Conservation (phyloP, 2,113 vertebrate species). For the Hippopotamus amphibius region DNA sequence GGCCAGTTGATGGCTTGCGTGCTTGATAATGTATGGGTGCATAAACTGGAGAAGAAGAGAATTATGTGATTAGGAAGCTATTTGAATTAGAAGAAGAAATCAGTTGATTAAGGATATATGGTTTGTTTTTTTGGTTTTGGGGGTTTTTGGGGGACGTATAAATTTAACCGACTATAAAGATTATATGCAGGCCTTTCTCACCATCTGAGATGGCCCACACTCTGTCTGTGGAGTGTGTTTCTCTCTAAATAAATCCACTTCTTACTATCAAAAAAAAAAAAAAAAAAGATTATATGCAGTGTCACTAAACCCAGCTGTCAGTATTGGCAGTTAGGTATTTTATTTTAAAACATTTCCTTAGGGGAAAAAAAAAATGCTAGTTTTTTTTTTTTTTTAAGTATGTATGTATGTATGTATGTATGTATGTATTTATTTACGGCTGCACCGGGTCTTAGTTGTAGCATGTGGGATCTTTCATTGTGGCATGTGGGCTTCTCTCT, state of each 20-base stretch:
- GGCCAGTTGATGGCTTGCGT: fast-evolving
- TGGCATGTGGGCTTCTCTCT: too few relatives aligned
- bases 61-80: neutral
- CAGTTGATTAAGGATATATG: neutral
- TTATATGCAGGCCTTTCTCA: neutral
- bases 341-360: slow-evolving; percentile 23
- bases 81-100: slow-evolving; percentile 41
- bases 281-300: neutral
- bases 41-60: neutral
- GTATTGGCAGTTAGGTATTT: neutral
- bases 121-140: neutral
- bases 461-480: too few relatives aligned
- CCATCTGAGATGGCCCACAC: too few relatives aligned
- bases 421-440: too few relatives aligned
- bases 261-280: too few relatives aligned
- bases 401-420: too few relatives aligned
- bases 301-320: neutral
- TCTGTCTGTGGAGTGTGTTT: too few relatives aligned
- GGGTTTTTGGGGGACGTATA: too few relatives aligned
- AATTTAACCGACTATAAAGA: neutral
- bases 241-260: too few relatives aligned
- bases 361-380: neutral
- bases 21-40: neutral
- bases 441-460: too few relatives aligned
- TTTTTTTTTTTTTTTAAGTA: too few relatives aligned